Conservation (phyloP, 1,140 invertebrate species). For the Drosophila repleta region DNA sequence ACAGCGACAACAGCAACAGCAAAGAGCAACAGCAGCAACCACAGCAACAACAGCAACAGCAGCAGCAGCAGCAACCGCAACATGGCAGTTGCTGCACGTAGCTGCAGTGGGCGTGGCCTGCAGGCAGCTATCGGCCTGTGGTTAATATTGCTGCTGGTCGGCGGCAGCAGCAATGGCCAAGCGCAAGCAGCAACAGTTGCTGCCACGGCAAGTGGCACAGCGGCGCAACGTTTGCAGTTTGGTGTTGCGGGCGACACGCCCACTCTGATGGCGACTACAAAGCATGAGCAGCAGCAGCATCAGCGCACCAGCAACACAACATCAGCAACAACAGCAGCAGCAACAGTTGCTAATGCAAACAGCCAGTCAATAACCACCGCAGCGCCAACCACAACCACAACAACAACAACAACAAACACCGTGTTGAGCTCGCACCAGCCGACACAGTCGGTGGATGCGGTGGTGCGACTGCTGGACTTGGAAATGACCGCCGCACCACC, state of each 20-base stretch:
- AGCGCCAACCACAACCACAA: not conserved
- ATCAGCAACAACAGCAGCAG: conserved; percentile 6
- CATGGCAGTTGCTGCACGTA: conserved; percentile 35
- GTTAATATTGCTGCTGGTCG: conserved; percentile 48
- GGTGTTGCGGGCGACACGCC: conserved; percentile 44
- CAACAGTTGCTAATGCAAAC: conserved; percentile 5
- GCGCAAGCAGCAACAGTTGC: conserved; percentile 42
- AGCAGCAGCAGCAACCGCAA: conserved; percentile 27
- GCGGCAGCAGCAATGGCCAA: conserved; percentile 18
- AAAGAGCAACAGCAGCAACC: conserved; percentile 6
- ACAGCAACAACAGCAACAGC: conserved; percentile 25
- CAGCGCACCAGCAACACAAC: conserved; percentile 5
- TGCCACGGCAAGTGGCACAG: conserved; percentile 16
- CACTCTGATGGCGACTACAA: conserved; percentile 16
- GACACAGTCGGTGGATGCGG: conserved; percentile 21
- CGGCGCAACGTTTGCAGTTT: conserved; percentile 40
- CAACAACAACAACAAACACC: conserved; percentile 5
- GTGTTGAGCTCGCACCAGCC: not conserved
- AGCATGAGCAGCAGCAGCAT: conserved; percentile 13
- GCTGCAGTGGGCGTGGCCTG: conserved; percentile 24
- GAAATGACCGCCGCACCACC: conserved; percentile 61
- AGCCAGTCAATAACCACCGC: not conserved
- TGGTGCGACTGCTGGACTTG: conserved; percentile 66
- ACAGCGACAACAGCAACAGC: conserved; percentile 27
- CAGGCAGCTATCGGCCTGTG: conserved; percentile 21